Evolutionary conservation across 2,888 invertebrate species (phyloP), one percentile per base, ranked within the genome.

Genomic region (Mythimna loreyi): DNA sequence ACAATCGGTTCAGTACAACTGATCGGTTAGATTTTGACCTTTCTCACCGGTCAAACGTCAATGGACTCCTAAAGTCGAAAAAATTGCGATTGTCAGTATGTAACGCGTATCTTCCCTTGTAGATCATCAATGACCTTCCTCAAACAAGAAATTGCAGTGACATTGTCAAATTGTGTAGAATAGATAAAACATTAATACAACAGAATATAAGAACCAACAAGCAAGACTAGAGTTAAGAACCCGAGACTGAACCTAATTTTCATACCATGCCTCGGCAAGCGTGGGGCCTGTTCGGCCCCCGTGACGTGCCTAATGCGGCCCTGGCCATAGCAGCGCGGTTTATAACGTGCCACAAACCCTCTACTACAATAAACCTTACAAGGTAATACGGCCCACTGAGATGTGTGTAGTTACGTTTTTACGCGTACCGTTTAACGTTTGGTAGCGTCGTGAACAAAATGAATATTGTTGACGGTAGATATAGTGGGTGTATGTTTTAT

Each of bases 321-420:
- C 56, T 33, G 33, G 52, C 52, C 61, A 67, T 13, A 53, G 43
- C 60, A 57, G n/a, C 45, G 40, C 36, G 55, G 74, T 83, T 80
- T 73, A 78, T 73, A 69, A 72, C 83, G 67, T 70, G 66, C 52
- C 75, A 72, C 75, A 75, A 79, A 77, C 64, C 49, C 55, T 57
- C 58, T 60, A 58, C 60, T 62, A 62, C 68, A 43, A 50, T 49
- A 68, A 68, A 60, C 53, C 25, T 45, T 64, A 53, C 40, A 49
- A 25, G 49, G 60, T 53, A 45, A 79, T 75, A 45, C 55, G 60
- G n/a, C 30, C 56, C 30, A 7, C 60, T 47, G 19, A 57, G 56
- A 47, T 40, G 33, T 23, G n/a, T 7, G 19, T 33, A 50, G 49
- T 60, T 55, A 53, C 25, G 25, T 36, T 50, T 67, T 77, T 77